Conservation (phyloP, 2,888 invertebrate genomes). For the Phalera bucephala region DNA sequence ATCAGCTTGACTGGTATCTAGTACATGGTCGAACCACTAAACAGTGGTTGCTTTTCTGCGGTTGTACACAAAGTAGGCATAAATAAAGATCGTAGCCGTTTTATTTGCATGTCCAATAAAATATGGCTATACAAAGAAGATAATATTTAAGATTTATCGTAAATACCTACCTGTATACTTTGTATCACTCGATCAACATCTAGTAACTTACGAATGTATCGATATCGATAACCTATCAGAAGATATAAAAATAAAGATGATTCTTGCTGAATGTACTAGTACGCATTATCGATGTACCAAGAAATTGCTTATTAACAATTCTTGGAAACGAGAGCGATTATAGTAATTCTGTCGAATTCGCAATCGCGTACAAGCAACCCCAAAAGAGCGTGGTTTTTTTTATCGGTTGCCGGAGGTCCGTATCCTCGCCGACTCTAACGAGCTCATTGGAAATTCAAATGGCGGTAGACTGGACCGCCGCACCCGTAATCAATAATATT, state of each 20-base stretch:
- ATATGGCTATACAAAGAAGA: no score
- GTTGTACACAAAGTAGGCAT: no score
- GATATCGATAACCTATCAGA: no score
- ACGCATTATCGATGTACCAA: conserved; percentile 13
- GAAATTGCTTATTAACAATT: conserved; percentile 28
- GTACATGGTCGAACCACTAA: background rate
- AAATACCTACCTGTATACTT: no score
- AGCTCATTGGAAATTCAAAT: conserved; percentile 83
- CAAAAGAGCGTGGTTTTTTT: conserved; percentile 56
- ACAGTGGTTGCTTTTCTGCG: background rate
- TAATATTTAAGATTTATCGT: no score
- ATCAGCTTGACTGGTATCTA: background rate
- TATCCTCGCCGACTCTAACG: conserved; percentile 70
- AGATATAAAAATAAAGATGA: no score
- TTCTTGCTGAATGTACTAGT: background rate
- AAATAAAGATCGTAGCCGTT: no score
- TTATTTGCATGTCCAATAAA: no score
- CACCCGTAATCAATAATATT: conserved; percentile 81
- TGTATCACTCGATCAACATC: no score
- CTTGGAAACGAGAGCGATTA: conserved; percentile 47
- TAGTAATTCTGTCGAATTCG: conserved; percentile 49
- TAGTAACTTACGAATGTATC: no score
- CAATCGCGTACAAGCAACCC: conserved; percentile 59
- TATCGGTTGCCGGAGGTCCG: conserved; percentile 59
- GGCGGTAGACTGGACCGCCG: conserved; percentile 66